phyloP scores from a whole-genome alignment of 2,113 vertebrate genomes.

The Sarotherodon lohbergeri region DNA sequence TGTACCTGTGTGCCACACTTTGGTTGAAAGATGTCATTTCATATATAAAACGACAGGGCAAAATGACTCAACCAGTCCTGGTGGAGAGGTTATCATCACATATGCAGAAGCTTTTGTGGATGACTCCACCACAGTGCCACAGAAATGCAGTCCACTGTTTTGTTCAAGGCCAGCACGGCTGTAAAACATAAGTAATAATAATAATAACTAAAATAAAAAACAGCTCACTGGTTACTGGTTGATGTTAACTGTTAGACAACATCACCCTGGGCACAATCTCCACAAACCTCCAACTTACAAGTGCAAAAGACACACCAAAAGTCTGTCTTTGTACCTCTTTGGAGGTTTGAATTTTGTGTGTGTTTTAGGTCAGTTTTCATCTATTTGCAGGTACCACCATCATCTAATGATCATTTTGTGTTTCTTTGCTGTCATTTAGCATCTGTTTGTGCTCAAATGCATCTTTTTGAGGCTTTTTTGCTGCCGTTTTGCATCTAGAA shows the following conservation, averaged over 20 bases:
- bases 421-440: background rate
- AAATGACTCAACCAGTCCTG: background rate
- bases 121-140: background rate
- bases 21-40: background rate
- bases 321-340: background rate
- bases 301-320: background rate
- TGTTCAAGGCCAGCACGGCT: background rate
- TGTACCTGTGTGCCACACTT: background rate
- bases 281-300: background rate
- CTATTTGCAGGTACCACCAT: background rate
- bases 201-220: background rate
- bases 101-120: background rate
- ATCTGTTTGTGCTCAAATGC: background rate
- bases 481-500: background rate
- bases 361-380: background rate
- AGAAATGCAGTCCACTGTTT: background rate
- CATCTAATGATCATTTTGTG: background rate
- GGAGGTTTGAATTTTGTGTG: background rate
- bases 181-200: background rate
- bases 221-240: background rate
- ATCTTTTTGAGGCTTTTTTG: background rate
- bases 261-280: background rate
- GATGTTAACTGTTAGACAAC: background rate
- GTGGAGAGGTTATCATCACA: background rate
- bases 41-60: background rate